Conservation (phyloP, 2,113 vertebrate species). For the Thymallus thymallus region DNA sequence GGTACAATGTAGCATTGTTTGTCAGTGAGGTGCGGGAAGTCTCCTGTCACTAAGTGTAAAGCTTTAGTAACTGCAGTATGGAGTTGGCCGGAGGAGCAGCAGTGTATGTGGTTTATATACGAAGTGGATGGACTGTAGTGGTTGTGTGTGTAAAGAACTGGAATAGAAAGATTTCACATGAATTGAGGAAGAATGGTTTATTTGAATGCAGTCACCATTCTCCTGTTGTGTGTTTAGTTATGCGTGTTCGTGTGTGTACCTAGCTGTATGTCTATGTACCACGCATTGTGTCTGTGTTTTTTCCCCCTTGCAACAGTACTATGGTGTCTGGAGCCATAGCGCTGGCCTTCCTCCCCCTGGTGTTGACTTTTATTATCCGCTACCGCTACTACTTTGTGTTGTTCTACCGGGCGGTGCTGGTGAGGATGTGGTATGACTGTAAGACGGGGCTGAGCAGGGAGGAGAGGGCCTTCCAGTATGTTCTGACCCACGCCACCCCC, state of each 20-base stretch:
- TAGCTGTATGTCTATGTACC: background rate
- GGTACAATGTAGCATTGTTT: background rate
- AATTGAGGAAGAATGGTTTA: too few species aligned
- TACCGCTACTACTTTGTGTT: constrained; percentile 86
- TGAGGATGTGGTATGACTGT: constrained; percentile 79
- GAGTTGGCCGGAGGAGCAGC: too few species aligned
- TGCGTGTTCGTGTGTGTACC: background rate
- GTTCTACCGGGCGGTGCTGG: constrained; percentile 81
- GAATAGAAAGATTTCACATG: too few species aligned
- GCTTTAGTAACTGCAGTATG: too few species aligned
- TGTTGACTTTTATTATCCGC: constrained; percentile 85
- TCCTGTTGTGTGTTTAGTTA: too few species aligned
- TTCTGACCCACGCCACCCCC: constrained; percentile 82
- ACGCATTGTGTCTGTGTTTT: constrained; percentile 5
- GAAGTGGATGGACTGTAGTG: too few species aligned
- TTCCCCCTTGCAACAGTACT: constrained; percentile 3
- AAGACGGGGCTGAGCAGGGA: constrained; percentile 76
- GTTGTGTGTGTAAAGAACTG: too few species aligned
- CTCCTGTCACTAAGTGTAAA: background rate
- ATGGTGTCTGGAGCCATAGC: constrained; percentile 88
- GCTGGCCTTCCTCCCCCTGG: constrained; percentile 86
- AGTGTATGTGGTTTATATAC: too few species aligned
- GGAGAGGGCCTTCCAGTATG: constrained; percentile 83
- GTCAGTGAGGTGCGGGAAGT: background rate
- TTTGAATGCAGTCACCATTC: too few species aligned